Evolutionary conservation across 2,797 vertebrate genomes (phyloP), one percentile per base, ranked within the genome.

Genomic region (Cossypha niveicapilla): DNA sequence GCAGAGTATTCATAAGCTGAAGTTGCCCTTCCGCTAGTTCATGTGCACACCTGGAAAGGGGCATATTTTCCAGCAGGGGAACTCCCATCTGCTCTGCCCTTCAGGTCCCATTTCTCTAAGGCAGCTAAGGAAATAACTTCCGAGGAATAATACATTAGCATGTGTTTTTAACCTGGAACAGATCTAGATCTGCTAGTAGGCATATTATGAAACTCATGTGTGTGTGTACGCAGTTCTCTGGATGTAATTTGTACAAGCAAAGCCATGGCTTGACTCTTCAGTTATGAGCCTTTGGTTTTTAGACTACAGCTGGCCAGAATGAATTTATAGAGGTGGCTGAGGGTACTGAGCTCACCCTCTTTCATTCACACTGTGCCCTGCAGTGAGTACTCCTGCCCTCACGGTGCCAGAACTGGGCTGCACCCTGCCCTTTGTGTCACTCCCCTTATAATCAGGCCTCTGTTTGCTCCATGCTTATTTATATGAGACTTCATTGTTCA

Each of bases 111-210:
- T 92, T 96, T 95, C 92, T 91, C 60, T 72, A 84, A 96, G 86
- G 86, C 92, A 86, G 70, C 83, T 90, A 93, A 88, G 82, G 41
- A 95, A 96, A 95, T 93, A 6, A 86, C 51, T 96, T 96, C 86
- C 1, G 1, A 92, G 70, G 76, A 94, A 81, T 68, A 94, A 92
- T 76, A 62, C 54, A 86, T 95, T 91, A 90, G 35, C 92, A 95
- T 90, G 71, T 94, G 91, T 93, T 96, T 96, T 93, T 94, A 94
- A 94, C 88, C 89, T 96, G 93, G 86, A 90, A 92, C 86, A 96
- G 95, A 92, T 90, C 89, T 92, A 91, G 93, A 91, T 90, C 73
- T 93, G 82, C 58, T 91, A 73, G 88, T 51, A 81, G 62, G 58
- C 70, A 78, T 63, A 34, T 92, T 93, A 83, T 63, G 85, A 93